Evolutionary conservation across 2,888 invertebrate species (phyloP).

Genomic region (Callinectes sapidus): DNA sequence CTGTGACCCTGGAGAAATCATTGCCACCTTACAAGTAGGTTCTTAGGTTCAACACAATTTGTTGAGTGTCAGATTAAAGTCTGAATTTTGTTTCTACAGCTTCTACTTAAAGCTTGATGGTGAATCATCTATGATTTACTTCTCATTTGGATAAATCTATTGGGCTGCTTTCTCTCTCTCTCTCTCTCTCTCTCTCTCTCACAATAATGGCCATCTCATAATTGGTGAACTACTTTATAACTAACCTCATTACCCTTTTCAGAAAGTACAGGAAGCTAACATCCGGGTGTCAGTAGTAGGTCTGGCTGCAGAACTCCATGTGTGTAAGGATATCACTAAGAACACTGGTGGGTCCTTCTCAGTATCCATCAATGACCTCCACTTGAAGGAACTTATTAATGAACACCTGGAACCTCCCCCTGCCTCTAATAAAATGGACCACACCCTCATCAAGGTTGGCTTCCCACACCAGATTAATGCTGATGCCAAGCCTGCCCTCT

Average conservation of each 20-base stretch:
- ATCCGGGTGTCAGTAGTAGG: constrained; percentile 96
- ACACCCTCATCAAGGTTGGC: constrained; percentile 95
- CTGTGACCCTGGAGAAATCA: constrained; percentile 96
- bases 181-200: not conserved
- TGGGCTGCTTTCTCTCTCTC: not conserved
- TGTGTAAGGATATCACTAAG: constrained; percentile 89
- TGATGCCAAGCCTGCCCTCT: constrained; percentile 71
- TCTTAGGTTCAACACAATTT: constrained; percentile 76
- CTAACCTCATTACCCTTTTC: not conserved
- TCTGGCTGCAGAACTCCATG: constrained; percentile 94
- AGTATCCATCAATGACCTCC: constrained; percentile 86
- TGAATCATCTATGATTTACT: not conserved
- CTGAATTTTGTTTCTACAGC: not conserved
- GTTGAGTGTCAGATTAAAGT: not conserved
- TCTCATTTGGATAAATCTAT: not conserved
- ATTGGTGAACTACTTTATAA: too few relatives aligned
- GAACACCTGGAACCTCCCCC: constrained; percentile 81
- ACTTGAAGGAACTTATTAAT: constrained; percentile 80
- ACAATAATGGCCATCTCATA: not conserved
- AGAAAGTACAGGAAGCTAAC: constrained; percentile 79
- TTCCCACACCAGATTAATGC: constrained; percentile 81
- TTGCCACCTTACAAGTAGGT: constrained; percentile 85
- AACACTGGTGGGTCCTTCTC: constrained; percentile 92
- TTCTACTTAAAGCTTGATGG: not conserved
- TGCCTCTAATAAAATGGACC: constrained; percentile 79